Base-by-base conservation (phyloP, 2,888 invertebrate genomes). In the Drosophila neotestacea region DNA sequence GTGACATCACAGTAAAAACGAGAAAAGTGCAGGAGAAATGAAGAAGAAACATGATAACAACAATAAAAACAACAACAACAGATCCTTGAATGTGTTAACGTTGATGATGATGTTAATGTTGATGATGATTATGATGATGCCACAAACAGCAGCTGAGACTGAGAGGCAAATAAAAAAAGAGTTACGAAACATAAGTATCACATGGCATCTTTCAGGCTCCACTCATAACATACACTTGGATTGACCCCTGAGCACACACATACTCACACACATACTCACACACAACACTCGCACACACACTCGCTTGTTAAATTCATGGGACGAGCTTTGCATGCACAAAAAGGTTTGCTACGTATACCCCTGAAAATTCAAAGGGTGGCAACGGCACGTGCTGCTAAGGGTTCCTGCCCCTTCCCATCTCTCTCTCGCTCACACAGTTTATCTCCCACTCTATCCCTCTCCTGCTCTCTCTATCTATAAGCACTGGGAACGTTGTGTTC, bases 251-350 rank as follows among this genome's bases (percentile, higher is more conserved):
- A n/a, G 46, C 22, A 39, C 44, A 56, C 65, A 56, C 32, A 48
- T 34, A n/a, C 47, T 44, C 60, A 61, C 13, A 65, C 62, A 59
- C n/a, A 9, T 42, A 56, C 69, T 50, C 44, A 39, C 48, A 65
- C 36, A 9, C 42, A 54, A 36, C 28, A 42, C 34, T 11, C 42
- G 28, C 16, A 51, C 55, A 47, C 44, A 13, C 32, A 65, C 62
- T 59, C 16, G 64, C 42, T 79, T 83, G 77, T 85, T 82, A 78
- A 85, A 82, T 82, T 85, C 88, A 82, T 70, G 70, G 39, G 72
- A 78, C 76, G 62, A 73, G 73, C 69, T 62, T 65, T 67, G 77
- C 85, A 75, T 84, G 68, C 80, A 50, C 54, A 80, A 86, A 85
- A 85, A 81, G 87, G 84, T 82, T 85, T 82, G 65, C 13, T 46